Conservation (phyloP, 1,140 invertebrate species). For the Bemisia tabaci region DNA sequence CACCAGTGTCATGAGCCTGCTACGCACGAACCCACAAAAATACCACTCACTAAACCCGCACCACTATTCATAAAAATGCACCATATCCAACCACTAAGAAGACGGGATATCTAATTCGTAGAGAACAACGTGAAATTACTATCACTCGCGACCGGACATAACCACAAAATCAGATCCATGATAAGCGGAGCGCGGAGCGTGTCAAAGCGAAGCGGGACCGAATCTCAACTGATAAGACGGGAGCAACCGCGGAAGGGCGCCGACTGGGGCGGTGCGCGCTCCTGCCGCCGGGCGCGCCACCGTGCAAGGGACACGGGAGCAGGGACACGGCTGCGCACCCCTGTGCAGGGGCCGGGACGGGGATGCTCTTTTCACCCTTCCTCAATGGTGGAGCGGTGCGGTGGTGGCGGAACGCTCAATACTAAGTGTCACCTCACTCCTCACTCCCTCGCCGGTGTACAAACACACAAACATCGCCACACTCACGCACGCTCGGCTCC, state of each 20-base stretch:
- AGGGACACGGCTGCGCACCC: neutral
- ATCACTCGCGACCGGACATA: too few relatives aligned
- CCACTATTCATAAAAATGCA: too few relatives aligned
- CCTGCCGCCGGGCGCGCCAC: neutral
- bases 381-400: neutral
- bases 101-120: too few relatives aligned
- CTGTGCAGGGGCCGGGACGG: too few relatives aligned
- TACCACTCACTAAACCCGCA: too few relatives aligned
- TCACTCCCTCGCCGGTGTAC: neutral
- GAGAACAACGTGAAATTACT: too few relatives aligned
- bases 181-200: too few relatives aligned
- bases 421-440: neutral
- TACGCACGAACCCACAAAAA: too few relatives aligned
- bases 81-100: too few relatives aligned
- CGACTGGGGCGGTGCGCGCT: neutral
- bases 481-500: neutral
- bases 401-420: neutral
- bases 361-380: neutral
- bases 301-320: neutral
- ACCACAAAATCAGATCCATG: too few relatives aligned
- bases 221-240: neutral
- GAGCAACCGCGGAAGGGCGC: neutral
- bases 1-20: neutral
- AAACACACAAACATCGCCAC: too few relatives aligned
- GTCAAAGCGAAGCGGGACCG: neutral